A percentile compares a stretch with the other conserved stretches of the same genome.
Evolutionary conservation across 2,888 invertebrate genomes (phyloP).

Genomic region (Drosophila lutescens): DNA sequence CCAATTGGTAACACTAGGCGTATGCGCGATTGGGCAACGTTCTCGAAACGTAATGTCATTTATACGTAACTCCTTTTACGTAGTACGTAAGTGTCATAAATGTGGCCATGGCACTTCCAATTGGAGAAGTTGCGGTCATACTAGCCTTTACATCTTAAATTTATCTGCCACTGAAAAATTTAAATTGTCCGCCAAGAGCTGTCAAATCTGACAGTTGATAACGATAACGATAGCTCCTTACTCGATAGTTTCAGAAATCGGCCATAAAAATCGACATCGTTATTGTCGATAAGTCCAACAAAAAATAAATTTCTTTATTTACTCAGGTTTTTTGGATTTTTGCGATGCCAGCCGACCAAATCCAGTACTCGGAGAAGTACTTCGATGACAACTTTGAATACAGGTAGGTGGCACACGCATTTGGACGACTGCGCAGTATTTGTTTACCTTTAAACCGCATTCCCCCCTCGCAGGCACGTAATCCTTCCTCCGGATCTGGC

Average conservation of each 20-base stretch:
- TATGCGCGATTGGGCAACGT: too few relatives aligned
- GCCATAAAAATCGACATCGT: too few relatives aligned
- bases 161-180: not conserved
- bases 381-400: constrained; percentile 94
- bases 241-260: not conserved
- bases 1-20: too few relatives aligned
- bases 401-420: constrained; percentile 86
- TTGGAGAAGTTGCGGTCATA: too few relatives aligned
- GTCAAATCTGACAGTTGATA: not conserved
- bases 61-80: too few relatives aligned
- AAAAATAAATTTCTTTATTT: constrained; percentile 6
- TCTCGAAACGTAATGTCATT: too few relatives aligned
- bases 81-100: too few relatives aligned
- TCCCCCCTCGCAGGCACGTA: constrained; percentile 89
- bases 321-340: not conserved
- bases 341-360: constrained; percentile 90
- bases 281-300: too few relatives aligned
- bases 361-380: constrained; percentile 97
- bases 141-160: too few relatives aligned
- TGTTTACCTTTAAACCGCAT: not conserved
- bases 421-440: accelerated
- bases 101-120: too few relatives aligned
- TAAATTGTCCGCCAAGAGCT: not conserved
- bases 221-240: not conserved
- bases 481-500: constrained; percentile 94